Evolutionary conservation across 2,888 invertebrate species (phyloP).

Genomic region (Tricholauxania praeusta): DNA sequence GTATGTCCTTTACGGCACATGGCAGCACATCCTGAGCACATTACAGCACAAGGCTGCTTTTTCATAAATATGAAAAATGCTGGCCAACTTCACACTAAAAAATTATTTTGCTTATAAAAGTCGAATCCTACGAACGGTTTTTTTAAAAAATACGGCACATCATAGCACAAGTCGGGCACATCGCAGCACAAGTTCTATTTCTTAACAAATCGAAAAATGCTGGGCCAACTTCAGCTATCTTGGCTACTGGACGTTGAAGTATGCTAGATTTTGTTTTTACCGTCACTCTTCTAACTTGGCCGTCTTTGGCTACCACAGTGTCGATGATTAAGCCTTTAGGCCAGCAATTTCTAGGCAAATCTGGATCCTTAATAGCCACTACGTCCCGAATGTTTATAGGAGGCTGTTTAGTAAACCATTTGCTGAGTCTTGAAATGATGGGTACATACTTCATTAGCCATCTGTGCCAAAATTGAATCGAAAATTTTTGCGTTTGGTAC

Average conservation of each 20-base stretch:
- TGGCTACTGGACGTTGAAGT: slow-evolving; percentile 30
- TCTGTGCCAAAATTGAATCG: slow-evolving; percentile 36
- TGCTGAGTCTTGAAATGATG: slow-evolving; percentile 30
- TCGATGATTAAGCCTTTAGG: slow-evolving; percentile 38
- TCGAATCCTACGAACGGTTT: no score
- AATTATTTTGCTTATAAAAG: no score
- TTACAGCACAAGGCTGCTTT: no score
- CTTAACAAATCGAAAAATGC: no score
- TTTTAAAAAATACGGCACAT: no score
- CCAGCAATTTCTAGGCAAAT: slow-evolving; percentile 38
- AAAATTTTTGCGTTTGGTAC: slow-evolving; percentile 40
- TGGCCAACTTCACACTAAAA: no score
- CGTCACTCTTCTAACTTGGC: slow-evolving; percentile 37
- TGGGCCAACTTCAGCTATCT: slow-evolving; percentile 27
- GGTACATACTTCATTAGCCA: slow-evolving; percentile 39
- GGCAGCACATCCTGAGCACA: no score
- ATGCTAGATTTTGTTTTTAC: slow-evolving; percentile 31
- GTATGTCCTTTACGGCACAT: no score
- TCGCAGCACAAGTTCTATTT: no score
- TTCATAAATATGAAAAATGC: no score
- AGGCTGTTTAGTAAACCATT: slow-evolving; percentile 37
- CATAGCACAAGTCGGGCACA: background rate
- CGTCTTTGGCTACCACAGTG: slow-evolving; percentile 33
- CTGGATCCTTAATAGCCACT: slow-evolving; percentile 38
- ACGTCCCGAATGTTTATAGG: slow-evolving; percentile 35